Conservation (phyloP, 1,140 invertebrate genomes). For the Drosophila suzukii region DNA sequence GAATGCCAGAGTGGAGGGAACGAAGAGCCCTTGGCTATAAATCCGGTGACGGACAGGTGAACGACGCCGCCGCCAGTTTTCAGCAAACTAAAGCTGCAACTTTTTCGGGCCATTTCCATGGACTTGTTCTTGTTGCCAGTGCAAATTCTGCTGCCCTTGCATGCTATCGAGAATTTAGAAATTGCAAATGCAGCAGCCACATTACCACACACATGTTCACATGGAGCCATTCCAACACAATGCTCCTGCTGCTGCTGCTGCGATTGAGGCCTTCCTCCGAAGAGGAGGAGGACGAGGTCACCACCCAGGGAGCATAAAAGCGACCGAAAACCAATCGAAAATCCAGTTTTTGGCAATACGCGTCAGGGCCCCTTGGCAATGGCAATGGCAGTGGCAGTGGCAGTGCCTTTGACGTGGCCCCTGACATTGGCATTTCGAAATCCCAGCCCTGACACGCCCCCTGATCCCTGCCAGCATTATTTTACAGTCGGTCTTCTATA, state of each 20-base stretch:
- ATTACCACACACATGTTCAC: constrained; percentile 40
- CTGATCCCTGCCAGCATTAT: constrained; percentile 13
- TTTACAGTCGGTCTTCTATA: constrained; percentile 1
- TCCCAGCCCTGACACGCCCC: constrained; percentile 24
- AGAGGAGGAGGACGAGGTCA: constrained; percentile 39
- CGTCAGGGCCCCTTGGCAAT: constrained; percentile 43
- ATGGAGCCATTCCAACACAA: constrained; percentile 32
- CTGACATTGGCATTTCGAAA: constrained; percentile 53
- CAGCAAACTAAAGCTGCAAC: constrained; percentile 16
- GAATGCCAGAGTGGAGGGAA: not conserved
- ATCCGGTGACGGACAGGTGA: constrained; percentile 51
- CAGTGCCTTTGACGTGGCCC: constrained; percentile 10
- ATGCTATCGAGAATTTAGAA: constrained; percentile 50
- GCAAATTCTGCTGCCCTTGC: constrained; percentile 38
- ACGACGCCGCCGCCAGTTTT: constrained; percentile 18
- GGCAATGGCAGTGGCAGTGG: constrained; percentile 38
- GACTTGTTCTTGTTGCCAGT: constrained; percentile 19
- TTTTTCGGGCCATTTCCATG: constrained; percentile 23
- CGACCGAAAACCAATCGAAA: constrained; percentile 60
- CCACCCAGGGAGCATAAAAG: constrained; percentile 33
- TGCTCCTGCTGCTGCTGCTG: constrained; percentile 1
- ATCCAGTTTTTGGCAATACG: constrained; percentile 72
- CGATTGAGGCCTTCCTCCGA: constrained; percentile 48
- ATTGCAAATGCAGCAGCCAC: constrained; percentile 73
- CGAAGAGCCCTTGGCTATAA: constrained; percentile 33